Evolutionary conservation across 2,888 invertebrate species (phyloP).

Genomic region (Parasteatoda lunata): DNA sequence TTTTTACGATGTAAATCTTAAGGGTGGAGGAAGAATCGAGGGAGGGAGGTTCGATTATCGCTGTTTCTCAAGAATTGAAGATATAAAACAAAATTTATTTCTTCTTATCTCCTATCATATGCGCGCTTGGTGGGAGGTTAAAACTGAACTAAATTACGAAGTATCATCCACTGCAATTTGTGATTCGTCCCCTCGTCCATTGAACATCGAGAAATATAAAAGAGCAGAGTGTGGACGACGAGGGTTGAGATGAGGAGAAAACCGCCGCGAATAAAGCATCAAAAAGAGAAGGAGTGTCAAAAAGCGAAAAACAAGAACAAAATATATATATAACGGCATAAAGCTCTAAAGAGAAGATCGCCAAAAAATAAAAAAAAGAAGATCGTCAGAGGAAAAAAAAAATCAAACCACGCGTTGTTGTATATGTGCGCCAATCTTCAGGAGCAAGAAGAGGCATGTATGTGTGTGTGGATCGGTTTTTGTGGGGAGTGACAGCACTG

Average conservation of each 20-base stretch:
- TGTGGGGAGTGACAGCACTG: conserved; percentile 60
- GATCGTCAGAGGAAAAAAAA: conserved; percentile 13
- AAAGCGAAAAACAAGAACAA: conserved; percentile 62
- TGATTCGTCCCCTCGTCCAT: conserved; percentile 7
- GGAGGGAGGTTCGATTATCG: too few species aligned
- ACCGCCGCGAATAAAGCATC: conserved; percentile 67
- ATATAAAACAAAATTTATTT: too few species aligned
- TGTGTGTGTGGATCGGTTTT: conserved; percentile 47
- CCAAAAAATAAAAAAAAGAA: background rate
- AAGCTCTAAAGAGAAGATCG: too few species aligned
- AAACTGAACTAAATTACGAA: background rate
- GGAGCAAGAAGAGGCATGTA: conserved; percentile 18
- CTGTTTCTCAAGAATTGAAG: too few species aligned
- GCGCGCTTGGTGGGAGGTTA: too few species aligned
- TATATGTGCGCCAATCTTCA: conserved; percentile 38
- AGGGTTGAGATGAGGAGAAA: conserved; percentile 39
- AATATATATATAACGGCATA: conserved; percentile 1
- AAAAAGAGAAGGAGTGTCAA: conserved; percentile 66
- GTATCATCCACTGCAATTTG: background rate
- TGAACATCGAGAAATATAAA: conserved; percentile 22
- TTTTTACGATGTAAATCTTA: too few species aligned
- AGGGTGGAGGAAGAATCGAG: too few species aligned
- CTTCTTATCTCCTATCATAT: too few species aligned
- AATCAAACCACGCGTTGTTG: conserved; percentile 49
- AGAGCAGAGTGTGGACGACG: conserved; percentile 24